Percentiles rank a stretch among this genome's conserved stretches.
Evolutionary conservation across 2,888 invertebrate genomes (phyloP).

Genomic region (Boloria selene): DNA sequence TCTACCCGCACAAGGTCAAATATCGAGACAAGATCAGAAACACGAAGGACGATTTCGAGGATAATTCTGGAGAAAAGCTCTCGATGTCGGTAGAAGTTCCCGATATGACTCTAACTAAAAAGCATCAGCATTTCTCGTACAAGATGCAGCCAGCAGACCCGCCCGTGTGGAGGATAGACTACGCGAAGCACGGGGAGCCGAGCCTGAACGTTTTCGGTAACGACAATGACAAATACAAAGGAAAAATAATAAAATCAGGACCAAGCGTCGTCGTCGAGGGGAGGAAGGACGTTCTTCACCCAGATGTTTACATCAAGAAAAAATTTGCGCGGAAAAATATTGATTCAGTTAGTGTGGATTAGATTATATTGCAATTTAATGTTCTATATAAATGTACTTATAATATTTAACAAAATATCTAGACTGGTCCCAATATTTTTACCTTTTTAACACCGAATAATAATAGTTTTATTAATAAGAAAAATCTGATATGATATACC

Average conservation of each 20-base stretch:
- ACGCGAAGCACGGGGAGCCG: conserved; percentile 69
- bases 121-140: conserved; percentile 52
- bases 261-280: conserved; percentile 53
- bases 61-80: conserved; percentile 61
- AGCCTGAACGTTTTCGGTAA: conserved; percentile 55
- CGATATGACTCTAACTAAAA: conserved; percentile 47
- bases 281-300: conserved; percentile 63
- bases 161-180: conserved; percentile 71
- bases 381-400: no score
- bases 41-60: conserved; percentile 26
- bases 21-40: conserved; percentile 57
- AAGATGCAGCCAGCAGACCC: conserved; percentile 53
- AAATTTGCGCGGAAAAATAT: conserved; percentile 54
- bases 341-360: conserved; percentile 51
- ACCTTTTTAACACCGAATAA: no score
- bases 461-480: no score
- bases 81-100: conserved; percentile 67
- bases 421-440: no score
- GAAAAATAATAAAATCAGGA: conserved; percentile 57
- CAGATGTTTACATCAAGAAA: conserved; percentile 70
- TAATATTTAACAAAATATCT: no score
- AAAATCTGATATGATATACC: no score
- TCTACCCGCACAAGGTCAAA: conserved; percentile 74
- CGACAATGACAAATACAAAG: conserved; percentile 52
- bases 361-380: background rate